Base-by-base conservation (phyloP, 1,140 invertebrate species). In the Meloidogyne floridensis region DNA sequence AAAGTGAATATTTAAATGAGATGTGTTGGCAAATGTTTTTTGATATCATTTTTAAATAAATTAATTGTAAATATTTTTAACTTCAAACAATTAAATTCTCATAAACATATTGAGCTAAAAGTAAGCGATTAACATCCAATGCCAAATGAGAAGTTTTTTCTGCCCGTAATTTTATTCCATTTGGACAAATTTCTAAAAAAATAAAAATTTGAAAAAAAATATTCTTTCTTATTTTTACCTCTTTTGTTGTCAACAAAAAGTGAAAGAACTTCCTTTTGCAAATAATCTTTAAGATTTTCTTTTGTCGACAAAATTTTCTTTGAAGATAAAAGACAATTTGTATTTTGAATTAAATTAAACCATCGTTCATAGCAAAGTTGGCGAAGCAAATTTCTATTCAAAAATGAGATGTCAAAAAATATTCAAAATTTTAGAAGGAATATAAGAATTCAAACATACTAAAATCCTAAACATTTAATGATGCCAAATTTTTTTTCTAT, bases 21-120 rank as follows among this genome's bases (percentile, higher is more conserved):
- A 47, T 47, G 47, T 47, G 47, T 47, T 47, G 47, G 47, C 47
- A 47, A 47, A 47, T 47, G 5, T 47, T 47, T 47, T 47, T 47
- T 47, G 47, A 47, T 47, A 47, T 47, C 47, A 47, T 47, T 47
- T 47, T 47, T 47, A 47, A 47, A 47, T 47, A 47, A 47, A 8
- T 47, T 47, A 8, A 47, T 47, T 4, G 47, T 47, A 47, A 47
- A 47, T 47, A 47, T 6, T 47, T 47, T 47, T 6, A 47, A 47
- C 4, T n/a, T 65, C 65, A 79, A 72, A 71, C 65, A 72, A 10
- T 71, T 51, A 79, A 51, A 20, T 79, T 54, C 43, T 72, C 77
- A 72, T 79, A 79, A 72, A 72, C 77, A 47, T 53, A 71, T 71
- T 79, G 77, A n/a, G 77, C 77, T 65, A 79, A 53, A 54, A 79